phyloP scores from a whole-genome alignment of 2,888 invertebrate genomes.

The Drosophila multiciliata region DNA sequence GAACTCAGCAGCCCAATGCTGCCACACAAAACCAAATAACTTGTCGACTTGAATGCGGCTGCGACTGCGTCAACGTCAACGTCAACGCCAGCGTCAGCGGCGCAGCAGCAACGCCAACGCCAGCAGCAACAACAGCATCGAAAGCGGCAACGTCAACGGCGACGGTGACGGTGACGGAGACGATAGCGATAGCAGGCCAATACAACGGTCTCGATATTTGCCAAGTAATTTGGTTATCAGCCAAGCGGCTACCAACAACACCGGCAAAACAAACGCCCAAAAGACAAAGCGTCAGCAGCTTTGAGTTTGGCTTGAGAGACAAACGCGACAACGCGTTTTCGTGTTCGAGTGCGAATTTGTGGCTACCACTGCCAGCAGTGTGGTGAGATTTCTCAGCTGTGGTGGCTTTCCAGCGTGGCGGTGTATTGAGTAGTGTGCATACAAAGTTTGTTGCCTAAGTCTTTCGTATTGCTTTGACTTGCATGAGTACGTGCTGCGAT shows the following conservation, averaged over 20 bases:
- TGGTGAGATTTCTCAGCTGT: constrained; percentile 29
- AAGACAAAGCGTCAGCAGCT: constrained; percentile 24
- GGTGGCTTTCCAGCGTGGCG: constrained; percentile 34
- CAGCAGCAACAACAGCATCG: constrained; percentile 25
- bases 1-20: constrained; percentile 76
- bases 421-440: constrained; percentile 22
- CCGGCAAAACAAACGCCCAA: constrained; percentile 61
- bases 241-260: constrained; percentile 49
- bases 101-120: constrained; percentile 15
- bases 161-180: constrained; percentile 17
- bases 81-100: background rate
- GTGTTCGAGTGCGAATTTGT: constrained; percentile 53
- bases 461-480: constrained; percentile 32
- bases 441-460: constrained; percentile 57
- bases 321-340: constrained; percentile 16
- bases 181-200: constrained; percentile 37
- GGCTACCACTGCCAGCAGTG: constrained; percentile 15
- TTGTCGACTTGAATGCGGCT: constrained; percentile 46
- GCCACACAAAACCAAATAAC: constrained; percentile 80
- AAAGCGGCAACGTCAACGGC: constrained; percentile 4
- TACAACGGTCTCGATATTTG: constrained; percentile 37
- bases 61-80: constrained; percentile 29
- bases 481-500: background rate
- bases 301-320: constrained; percentile 31
- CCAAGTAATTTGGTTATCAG: constrained; percentile 55